Evolutionary conservation across 37 sponge, comb jelly and placozoan genomes (phyloP).

Genomic region (Halisarca cf. caerulea): DNA sequence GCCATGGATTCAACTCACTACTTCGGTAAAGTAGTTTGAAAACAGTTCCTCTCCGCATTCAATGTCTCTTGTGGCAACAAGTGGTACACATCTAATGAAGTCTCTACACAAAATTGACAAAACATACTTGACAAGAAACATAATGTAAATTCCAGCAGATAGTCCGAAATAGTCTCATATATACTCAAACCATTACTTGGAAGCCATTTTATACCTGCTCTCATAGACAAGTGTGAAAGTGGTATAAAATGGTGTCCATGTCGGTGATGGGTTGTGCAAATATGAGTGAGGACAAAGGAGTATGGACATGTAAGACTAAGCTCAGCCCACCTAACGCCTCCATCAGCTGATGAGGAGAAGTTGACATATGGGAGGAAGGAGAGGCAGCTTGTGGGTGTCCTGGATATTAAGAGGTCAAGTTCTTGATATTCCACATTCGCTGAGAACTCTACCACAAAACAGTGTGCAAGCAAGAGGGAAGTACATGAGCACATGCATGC

Average conservation of each 20-base stretch:
- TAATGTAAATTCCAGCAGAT: too few species aligned
- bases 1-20: neutral
- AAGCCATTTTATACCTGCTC: too few species aligned
- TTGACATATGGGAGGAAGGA: neutral
- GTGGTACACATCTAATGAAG: constrained; percentile 23
- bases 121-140: too few species aligned
- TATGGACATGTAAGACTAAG: too few species aligned
- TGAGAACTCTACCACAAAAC: constrained; percentile 28
- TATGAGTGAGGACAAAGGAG: too few species aligned
- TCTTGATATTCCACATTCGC: constrained; percentile 74
- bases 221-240: too few species aligned
- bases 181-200: too few species aligned
- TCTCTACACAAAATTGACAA: too few species aligned
- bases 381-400: neutral
- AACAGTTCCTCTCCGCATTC: constrained; percentile 49
- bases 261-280: too few species aligned
- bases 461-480: neutral
- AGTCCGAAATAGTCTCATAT: too few species aligned
- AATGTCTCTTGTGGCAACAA: constrained; percentile 45
- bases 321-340: too few species aligned
- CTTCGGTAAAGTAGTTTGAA: constrained; percentile 63
- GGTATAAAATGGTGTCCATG: too few species aligned
- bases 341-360: neutral
- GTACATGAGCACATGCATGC: neutral
- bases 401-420: constrained; percentile 18